Percentiles rank a stretch among this genome's conserved stretches.
These are phyloP conservation scores for Stenotaenia linearis DNA, from an alignment of 2,888 invertebrate species.

Conservation along the genomic window DNA sequence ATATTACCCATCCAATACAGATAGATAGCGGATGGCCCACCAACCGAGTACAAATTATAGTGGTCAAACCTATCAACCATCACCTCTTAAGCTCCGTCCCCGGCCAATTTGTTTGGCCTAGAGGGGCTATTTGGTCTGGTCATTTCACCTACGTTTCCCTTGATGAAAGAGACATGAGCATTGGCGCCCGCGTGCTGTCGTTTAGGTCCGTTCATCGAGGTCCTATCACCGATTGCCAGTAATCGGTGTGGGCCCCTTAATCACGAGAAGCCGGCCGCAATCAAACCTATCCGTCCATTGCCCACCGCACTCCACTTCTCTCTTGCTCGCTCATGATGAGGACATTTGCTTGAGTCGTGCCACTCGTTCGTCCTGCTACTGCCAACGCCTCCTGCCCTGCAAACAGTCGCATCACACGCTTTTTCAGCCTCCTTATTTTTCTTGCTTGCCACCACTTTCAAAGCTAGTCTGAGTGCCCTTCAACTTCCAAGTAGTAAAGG, in stretches of 20 bases:
- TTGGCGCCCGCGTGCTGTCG: constrained; percentile 15
- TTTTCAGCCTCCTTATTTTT: not conserved
- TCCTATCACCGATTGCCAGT: constrained; percentile 15
- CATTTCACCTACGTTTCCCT: constrained; percentile 19
- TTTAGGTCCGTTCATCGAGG: constrained; percentile 18
- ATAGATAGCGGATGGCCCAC: constrained; percentile 19
- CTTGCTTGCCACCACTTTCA: not conserved
- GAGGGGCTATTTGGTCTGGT: constrained; percentile 15
- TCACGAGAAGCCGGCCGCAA: constrained; percentile 19
- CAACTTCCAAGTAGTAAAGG: constrained; percentile 10
- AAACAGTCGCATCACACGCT: constrained; percentile 6
- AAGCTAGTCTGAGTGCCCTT: constrained; percentile 15
- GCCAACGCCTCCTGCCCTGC: constrained; percentile 15
- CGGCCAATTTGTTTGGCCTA: constrained; percentile 15
- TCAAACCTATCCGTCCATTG: constrained; percentile 6
- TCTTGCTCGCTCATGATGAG: not conserved
- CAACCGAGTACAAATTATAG: constrained; percentile 14
- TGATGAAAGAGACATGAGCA: constrained; percentile 19
- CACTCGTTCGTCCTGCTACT: constrained; percentile 19
- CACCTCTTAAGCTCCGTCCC: constrained; percentile 19
- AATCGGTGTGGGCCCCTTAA: constrained; percentile 19
- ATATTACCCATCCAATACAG: constrained; percentile 19
- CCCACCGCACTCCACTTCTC: not conserved
- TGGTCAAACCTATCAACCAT: constrained; percentile 19
- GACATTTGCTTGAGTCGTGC: constrained; percentile 10